A percentile compares a stretch with the other conserved stretches of the same genome.
Conservation (phyloP, 30 jellyfish, hydroid and myxozoan genomes). For the Pseudorhiza aurosa region DNA sequence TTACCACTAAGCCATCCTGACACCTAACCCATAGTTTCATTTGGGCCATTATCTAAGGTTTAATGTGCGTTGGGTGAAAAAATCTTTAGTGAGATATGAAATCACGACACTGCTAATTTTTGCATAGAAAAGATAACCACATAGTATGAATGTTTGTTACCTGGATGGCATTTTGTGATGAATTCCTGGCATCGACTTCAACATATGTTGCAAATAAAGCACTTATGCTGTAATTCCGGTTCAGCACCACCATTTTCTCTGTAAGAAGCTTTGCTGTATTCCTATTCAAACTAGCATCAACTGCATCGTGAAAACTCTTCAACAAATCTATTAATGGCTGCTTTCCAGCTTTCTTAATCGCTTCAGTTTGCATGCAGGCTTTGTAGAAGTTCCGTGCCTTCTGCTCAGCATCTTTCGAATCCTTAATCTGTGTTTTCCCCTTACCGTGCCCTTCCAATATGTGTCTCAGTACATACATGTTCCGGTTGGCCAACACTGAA, state of each 20-base stretch:
- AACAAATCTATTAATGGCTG: slow-evolving; percentile 54
- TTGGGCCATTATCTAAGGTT: too few relatives aligned
- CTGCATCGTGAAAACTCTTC: slow-evolving; percentile 7
- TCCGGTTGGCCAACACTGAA: slow-evolving; percentile 61
- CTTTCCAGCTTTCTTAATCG: slow-evolving; percentile 64
- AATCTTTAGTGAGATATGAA: too few relatives aligned
- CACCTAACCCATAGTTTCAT: too few relatives aligned
- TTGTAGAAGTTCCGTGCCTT: slow-evolving; percentile 72
- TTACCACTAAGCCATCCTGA: too few relatives aligned
- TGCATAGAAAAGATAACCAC: too few relatives aligned
- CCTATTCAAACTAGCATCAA: neutral
- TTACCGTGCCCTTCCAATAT: slow-evolving; percentile 25
- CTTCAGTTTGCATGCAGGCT: slow-evolving; percentile 78
- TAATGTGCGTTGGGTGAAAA: too few relatives aligned
- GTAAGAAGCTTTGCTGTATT: neutral
- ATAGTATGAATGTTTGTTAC: too few relatives aligned
- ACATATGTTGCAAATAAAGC: slow-evolving; percentile 49
- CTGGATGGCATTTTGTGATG: slow-evolving; percentile 47
- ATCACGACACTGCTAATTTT: too few relatives aligned
- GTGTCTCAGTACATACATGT: slow-evolving; percentile 59
- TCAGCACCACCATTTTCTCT: slow-evolving; percentile 13
- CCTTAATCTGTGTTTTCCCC: slow-evolving; percentile 21
- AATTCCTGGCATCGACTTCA: slow-evolving; percentile 66
- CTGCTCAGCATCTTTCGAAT: slow-evolving; percentile 35
- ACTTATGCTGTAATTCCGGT: slow-evolving; percentile 17